A percentile compares a stretch with the other conserved stretches of the same genome.
These are phyloP conservation scores for Hemicentrotus pulcherrimus DNA, from an alignment of 35 echinoderm and acorn worm species.

Conservation along the genomic window DNA sequence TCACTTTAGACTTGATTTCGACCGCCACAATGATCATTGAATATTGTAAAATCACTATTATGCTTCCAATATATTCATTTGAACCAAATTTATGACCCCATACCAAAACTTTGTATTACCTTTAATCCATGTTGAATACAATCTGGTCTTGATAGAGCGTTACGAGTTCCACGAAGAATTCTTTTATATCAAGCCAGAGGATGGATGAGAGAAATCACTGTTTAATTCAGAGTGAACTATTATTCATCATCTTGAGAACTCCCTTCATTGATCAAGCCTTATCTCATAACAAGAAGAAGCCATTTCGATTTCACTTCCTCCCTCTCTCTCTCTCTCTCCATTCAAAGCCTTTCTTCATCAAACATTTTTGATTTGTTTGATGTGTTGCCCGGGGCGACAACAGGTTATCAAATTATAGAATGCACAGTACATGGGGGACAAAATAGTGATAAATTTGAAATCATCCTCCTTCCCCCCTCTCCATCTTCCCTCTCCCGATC, in stretches of 20 bases:
- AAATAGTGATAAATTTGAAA: slow-evolving; percentile 6
- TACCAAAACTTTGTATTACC: too few species aligned
- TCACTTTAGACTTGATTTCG: too few species aligned
- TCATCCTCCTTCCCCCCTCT: not conserved
- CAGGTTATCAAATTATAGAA: not conserved
- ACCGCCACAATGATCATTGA: too few species aligned
- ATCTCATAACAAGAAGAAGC: not conserved
- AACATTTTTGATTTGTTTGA: not conserved
- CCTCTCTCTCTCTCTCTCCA: not conserved
- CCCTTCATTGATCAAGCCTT: not conserved
- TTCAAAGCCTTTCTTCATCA: not conserved
- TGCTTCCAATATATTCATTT: too few species aligned
- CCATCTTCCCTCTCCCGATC: not conserved
- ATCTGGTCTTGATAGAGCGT: not conserved
- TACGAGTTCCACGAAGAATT: not conserved
- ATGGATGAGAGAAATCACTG: not conserved
- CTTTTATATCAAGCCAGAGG: not conserved
- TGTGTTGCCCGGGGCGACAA: not conserved
- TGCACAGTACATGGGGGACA: not conserved
- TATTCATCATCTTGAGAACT: not conserved
- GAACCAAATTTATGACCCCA: too few species aligned
- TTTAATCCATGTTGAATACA: too few species aligned
- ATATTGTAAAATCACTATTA: too few species aligned
- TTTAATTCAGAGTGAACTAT: not conserved
- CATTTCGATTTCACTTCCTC: not conserved